These are phyloP conservation scores for Anoplophora glabripennis DNA, from an alignment of 1,140 invertebrate genomes.

Conservation along the genomic window DNA sequence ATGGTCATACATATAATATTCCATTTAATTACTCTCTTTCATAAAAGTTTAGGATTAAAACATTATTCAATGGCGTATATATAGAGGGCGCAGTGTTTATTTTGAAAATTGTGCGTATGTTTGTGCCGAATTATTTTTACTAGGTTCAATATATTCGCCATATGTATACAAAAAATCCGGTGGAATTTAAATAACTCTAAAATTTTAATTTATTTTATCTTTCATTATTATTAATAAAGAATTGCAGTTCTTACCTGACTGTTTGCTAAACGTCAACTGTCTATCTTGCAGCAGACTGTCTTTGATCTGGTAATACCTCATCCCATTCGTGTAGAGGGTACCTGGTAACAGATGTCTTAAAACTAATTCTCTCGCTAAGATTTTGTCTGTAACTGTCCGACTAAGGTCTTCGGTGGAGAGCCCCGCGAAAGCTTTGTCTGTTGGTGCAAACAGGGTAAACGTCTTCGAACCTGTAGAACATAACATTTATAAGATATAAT, in stretches of 20 bases:
- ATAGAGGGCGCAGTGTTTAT: no score
- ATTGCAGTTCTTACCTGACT: constrained; percentile 57
- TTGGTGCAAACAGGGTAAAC: constrained; percentile 82
- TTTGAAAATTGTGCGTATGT: no score
- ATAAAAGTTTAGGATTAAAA: no score
- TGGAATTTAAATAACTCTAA: no score
- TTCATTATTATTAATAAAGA: no score
- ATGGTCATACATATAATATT: no score
- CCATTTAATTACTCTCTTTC: no score
- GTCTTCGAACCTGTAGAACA: constrained; percentile 66
- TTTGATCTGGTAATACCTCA: constrained; percentile 80
- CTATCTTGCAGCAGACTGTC: constrained; percentile 67
- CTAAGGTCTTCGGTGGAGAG: constrained; percentile 61
- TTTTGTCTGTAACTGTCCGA: constrained; percentile 57
- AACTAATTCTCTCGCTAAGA: constrained; percentile 71
- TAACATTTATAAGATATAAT: background rate
- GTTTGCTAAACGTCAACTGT: constrained; percentile 72
- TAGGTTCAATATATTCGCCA: no score
- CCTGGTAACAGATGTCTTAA: constrained; percentile 74
- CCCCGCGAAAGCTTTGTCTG: constrained; percentile 74
- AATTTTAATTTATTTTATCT: no score
- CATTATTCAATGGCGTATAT: no score
- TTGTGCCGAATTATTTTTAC: no score
- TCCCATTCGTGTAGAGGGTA: constrained; percentile 76
- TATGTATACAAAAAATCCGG: no score